A percentile compares a stretch with the other conserved stretches of the same genome.
Evolutionary conservation across 2,888 invertebrate genomes (phyloP).

Genomic region (Neoitamus cyanurus): DNA sequence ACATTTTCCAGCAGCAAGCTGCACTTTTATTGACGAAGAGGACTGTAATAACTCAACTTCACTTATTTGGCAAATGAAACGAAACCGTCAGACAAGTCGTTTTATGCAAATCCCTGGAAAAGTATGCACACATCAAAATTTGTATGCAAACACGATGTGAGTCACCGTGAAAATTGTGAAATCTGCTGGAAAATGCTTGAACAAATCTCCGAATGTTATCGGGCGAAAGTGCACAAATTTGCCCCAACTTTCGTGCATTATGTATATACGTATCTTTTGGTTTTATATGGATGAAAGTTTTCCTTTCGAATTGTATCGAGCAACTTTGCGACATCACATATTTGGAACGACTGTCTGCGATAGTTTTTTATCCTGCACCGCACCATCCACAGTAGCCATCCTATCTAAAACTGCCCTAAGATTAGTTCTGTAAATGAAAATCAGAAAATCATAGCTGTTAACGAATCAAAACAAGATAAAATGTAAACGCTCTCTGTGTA

Average conservation of each 20-base stretch:
- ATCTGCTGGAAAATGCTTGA: neutral
- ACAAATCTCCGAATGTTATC: neutral
- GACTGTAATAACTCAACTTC: neutral
- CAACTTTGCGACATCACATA: neutral
- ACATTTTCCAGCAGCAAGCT: too few relatives aligned
- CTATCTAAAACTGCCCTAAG: neutral
- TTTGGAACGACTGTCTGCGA: neutral
- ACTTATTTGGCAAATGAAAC: neutral
- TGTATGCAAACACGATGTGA: neutral
- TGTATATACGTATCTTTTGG: neutral
- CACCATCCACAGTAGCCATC: neutral
- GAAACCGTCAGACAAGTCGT: neutral
- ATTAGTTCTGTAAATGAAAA: neutral
- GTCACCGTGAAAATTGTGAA: neutral
- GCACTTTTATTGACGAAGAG: neutral
- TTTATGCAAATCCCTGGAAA: neutral
- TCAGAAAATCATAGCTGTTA: neutral
- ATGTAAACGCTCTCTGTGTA: slow-evolving; percentile 20
- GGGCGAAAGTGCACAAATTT: neutral
- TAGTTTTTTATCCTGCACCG: neutral
- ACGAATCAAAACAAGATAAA: neutral
- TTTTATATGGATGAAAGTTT: neutral
- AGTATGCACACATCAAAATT: neutral
- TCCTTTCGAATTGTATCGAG: neutral
- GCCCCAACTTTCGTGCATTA: neutral